These are phyloP conservation scores for Eumeta japonica DNA, from an alignment of 1,140 invertebrate species.

Conservation along the genomic window DNA sequence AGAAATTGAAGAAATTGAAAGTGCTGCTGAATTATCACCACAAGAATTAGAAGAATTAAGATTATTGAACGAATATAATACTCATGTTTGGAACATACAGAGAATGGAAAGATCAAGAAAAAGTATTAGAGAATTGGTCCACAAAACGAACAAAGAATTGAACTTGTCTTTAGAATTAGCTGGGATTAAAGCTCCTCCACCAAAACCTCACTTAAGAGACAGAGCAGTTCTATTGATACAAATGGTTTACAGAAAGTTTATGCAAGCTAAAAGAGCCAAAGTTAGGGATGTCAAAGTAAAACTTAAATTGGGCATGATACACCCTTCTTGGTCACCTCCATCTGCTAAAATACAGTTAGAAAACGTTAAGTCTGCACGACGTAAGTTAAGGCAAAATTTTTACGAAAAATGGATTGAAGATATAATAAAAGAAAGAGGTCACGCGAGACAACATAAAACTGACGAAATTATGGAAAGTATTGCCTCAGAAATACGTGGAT, in stretches of 20 bases:
- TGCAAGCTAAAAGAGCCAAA: constrained; percentile 33
- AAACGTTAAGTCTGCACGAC: constrained; percentile 53
- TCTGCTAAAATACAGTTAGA: constrained; percentile 49
- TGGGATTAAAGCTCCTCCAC: constrained; percentile 34
- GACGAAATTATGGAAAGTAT: constrained; percentile 69
- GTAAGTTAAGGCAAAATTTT: constrained; percentile 39
- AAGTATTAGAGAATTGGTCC: constrained; percentile 19
- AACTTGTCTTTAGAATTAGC: constrained; percentile 41
- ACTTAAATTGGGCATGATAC: constrained; percentile 35
- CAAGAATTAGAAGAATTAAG: constrained; percentile 25
- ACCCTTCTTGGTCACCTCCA: constrained; percentile 28
- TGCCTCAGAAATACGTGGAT: constrained; percentile 65
- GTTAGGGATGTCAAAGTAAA: constrained; percentile 22
- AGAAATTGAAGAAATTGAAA: constrained; percentile 21
- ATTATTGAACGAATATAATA: constrained; percentile 26
- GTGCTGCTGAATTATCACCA: constrained; percentile 19
- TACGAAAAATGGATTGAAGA: constrained; percentile 52
- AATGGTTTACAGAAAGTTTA: constrained; percentile 28
- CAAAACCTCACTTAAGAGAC: constrained; percentile 20
- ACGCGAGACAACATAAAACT: constrained; percentile 57
- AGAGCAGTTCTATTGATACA: constrained; percentile 33
- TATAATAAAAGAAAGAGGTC: constrained; percentile 57
- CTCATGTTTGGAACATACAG: constrained; percentile 39
- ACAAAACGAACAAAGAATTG: constrained; percentile 33
- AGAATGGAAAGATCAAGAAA: constrained; percentile 37